These are phyloP conservation scores for Atractosteus spatula DNA, from an alignment of 2,113 vertebrate genomes.

Conservation along the genomic window DNA sequence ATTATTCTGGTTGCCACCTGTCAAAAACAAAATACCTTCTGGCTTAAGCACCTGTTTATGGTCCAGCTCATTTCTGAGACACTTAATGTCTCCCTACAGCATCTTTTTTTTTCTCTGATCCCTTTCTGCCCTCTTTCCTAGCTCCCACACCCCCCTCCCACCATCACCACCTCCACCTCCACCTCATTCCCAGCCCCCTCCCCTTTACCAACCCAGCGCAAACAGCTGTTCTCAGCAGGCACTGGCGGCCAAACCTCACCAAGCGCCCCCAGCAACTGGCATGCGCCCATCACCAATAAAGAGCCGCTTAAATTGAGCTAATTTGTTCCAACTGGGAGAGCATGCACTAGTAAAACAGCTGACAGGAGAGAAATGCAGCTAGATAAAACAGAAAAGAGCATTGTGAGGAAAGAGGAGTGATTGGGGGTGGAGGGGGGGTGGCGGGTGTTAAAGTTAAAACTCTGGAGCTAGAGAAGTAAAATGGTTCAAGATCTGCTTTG, in stretches of 20 bases:
- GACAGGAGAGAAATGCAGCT: not conserved
- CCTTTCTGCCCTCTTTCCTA: slow-evolving; percentile 44
- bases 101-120: slow-evolving; percentile 36
- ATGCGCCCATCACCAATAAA: not conserved
- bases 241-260: not conserved
- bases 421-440: not conserved
- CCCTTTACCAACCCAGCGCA: slow-evolving; percentile 11
- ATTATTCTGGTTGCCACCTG: slow-evolving; percentile 43
- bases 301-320: slow-evolving; percentile 1
- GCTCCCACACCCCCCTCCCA: slow-evolving; percentile 18
- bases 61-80: slow-evolving; percentile 23
- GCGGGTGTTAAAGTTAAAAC: not conserved
- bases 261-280: not conserved
- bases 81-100: slow-evolving; percentile 19
- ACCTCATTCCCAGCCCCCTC: not conserved
- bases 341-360: slow-evolving; percentile 7
- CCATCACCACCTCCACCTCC: not conserved
- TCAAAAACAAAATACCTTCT: slow-evolving; percentile 40
- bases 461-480: no score
- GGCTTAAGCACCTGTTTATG: slow-evolving; percentile 47
- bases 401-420: not conserved
- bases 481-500: no score
- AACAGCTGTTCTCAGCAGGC: slow-evolving; percentile 1
- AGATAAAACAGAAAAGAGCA: not conserved
- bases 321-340: not conserved